phyloP scores from a whole-genome alignment of 2,888 invertebrate species.

The Caenorhabditis sp. region DNA sequence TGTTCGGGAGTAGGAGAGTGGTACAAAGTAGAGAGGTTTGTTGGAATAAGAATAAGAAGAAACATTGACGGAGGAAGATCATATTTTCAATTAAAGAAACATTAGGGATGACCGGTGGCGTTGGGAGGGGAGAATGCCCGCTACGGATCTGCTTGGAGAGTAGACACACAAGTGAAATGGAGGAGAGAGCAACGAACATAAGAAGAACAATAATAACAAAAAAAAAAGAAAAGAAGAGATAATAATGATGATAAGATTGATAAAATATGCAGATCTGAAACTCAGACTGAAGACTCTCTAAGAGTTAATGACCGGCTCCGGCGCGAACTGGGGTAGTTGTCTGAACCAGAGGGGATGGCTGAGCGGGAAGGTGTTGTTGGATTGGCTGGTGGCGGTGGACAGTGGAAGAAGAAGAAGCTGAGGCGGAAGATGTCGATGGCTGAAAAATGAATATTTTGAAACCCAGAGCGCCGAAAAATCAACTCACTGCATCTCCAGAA shows the following conservation, averaged over 20 bases:
- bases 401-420: too few relatives aligned
- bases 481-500: background rate
- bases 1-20: too few relatives aligned
- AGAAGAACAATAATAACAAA: slow-evolving; percentile 22
- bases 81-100: too few relatives aligned
- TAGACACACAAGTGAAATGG: background rate
- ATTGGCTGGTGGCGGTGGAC: slow-evolving; percentile 37
- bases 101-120: slow-evolving; percentile 7
- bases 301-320: slow-evolving; percentile 49
- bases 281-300: too few relatives aligned
- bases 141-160: background rate
- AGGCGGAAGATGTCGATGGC: slow-evolving; percentile 32
- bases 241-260: slow-evolving; percentile 2
- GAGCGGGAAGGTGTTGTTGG: slow-evolving; percentile 35
- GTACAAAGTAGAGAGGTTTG: too few relatives aligned
- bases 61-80: too few relatives aligned
- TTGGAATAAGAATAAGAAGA: slow-evolving; percentile 11
- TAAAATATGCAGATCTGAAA: too few relatives aligned
- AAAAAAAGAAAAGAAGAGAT: slow-evolving; percentile 16
- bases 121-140: background rate
- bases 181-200: too few relatives aligned
- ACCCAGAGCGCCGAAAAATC: too few relatives aligned
- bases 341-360: slow-evolving; percentile 48
- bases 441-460: slow-evolving; percentile 1
- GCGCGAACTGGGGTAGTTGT: slow-evolving; percentile 62